Evolutionary conservation across 2,113 vertebrate genomes (phyloP), one percentile per base, ranked within the genome.

Genomic region (Manacus vitellinus): DNA sequence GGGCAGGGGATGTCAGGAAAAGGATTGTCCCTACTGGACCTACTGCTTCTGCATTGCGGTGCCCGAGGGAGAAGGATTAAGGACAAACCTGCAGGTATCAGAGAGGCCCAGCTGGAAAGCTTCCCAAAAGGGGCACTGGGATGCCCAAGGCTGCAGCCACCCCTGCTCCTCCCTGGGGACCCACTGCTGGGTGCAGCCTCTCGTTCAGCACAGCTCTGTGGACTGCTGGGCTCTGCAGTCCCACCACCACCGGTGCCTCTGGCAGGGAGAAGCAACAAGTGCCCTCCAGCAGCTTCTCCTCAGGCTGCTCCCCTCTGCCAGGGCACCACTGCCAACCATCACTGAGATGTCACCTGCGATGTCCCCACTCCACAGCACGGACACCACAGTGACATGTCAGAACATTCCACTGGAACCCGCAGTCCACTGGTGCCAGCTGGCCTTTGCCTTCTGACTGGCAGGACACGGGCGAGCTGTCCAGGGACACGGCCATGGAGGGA

Each of bases 281-380:
- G 58, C 44, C 41, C 33, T 46, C 23, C 33, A 46, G 52, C 54
- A 76, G 37, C 43, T 51, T 59, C 44, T 77, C 14, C 63, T 77
- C 0, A 2, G 37, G 25, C 54, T 52, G 58, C n/a, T 55, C 7
- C 41, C 13, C 24, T 28, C 2, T 56, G 66, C 47, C 41, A 47
- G 55, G 55, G 19, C 33, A 46, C 15, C 15, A 12, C 27, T 46
- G 58, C 70, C 54, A 73, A 1, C 4, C 39, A 7, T 23, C 30
- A 59, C 8, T 19, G 51, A 72, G 35, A 31, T 31, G 66, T 72
- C 58, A 8, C 58, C 56, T 72, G 58, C 4, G 0, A 16, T 54
- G 39, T 71, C 27, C 46, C 39, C 3, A 2, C 22, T 6, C 2
- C 0, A 3, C 8, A 10, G 54, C 27, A n/a, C 1, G 0, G 73